Percentiles rank a stretch among this genome's conserved stretches.
phyloP scores from a whole-genome alignment of 2,888 invertebrate genomes.

The Lymantria monacha region DNA sequence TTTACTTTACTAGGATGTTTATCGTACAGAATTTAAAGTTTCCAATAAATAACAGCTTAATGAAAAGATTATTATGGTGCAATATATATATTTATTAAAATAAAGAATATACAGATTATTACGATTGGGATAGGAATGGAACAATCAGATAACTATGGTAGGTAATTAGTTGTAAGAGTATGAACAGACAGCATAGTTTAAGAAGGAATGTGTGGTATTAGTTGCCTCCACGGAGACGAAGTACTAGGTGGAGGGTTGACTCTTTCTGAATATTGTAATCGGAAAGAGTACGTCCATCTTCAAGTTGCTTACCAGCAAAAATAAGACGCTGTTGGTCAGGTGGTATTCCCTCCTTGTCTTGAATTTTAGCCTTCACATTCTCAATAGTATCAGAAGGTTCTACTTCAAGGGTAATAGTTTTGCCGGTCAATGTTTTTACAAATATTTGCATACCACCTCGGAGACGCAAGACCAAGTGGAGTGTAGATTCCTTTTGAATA shows the following conservation, averaged over 20 bases:
- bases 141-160: neutral
- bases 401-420: too few relatives aligned
- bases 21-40: too few relatives aligned
- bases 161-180: neutral
- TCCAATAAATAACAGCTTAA: neutral
- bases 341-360: too few relatives aligned
- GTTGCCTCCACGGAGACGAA: slow-evolving; percentile 57
- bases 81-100: neutral
- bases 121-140: neutral
- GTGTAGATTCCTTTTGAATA: slow-evolving; percentile 60
- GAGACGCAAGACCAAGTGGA: slow-evolving; percentile 55
- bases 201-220: slow-evolving; percentile 19
- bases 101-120: neutral
- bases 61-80: neutral
- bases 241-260: slow-evolving; percentile 37
- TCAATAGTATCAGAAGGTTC: too few relatives aligned
- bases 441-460: slow-evolving; percentile 39
- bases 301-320: too few relatives aligned
- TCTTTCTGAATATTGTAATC: too few relatives aligned
- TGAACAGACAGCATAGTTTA: neutral
- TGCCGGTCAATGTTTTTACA: too few relatives aligned
- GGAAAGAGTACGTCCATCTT: too few relatives aligned
- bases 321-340: too few relatives aligned
- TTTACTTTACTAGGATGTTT: too few relatives aligned
- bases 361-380: too few relatives aligned